phyloP scores from a whole-genome alignment of 2,888 invertebrate genomes.

The Notodonta dromedarius region DNA sequence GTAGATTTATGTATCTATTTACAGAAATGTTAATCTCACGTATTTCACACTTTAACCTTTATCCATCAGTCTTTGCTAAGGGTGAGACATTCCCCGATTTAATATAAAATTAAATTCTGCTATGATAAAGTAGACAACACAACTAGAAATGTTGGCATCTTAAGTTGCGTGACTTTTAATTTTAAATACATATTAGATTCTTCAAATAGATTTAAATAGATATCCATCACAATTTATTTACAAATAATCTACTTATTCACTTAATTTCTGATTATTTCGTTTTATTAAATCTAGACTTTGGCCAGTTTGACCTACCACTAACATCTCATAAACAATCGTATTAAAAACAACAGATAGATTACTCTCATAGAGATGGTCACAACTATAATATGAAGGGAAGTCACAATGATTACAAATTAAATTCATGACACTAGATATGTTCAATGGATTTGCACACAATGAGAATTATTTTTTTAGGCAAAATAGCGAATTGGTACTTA shows the following conservation, averaged over 20 bases:
- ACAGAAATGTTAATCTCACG: slow-evolving; percentile 36
- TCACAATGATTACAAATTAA: slow-evolving; percentile 24
- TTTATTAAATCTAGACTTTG: slow-evolving; percentile 47
- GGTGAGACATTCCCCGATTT: slow-evolving; percentile 55
- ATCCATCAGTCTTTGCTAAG: slow-evolving; percentile 74
- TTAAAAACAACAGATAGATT: slow-evolving; percentile 16
- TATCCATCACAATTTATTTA: slow-evolving; percentile 41
- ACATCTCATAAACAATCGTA: slow-evolving; percentile 35
- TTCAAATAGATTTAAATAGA: slow-evolving; percentile 4
- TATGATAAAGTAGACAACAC: slow-evolving; percentile 1
- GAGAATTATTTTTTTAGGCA: slow-evolving; percentile 24
- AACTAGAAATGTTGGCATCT: background rate
- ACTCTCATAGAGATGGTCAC: slow-evolving; percentile 21
- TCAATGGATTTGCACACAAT: slow-evolving; percentile 67
- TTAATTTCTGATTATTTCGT: slow-evolving; percentile 23
- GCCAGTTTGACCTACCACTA: slow-evolving; percentile 61
- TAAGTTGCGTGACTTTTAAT: background rate
- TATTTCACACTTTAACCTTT: slow-evolving; percentile 41
- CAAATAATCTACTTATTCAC: slow-evolving; percentile 26
- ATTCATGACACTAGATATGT: slow-evolving; percentile 60
- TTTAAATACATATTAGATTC: slow-evolving; percentile 7
- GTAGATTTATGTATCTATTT: slow-evolving; percentile 33
- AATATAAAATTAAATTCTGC: slow-evolving; percentile 35
- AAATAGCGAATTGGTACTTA: slow-evolving; percentile 24
- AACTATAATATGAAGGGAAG: slow-evolving; percentile 23